Evolutionary conservation across 2,113 vertebrate species (phyloP), one percentile per base, ranked within the genome.

Genomic region (Verasper variegatus): DNA sequence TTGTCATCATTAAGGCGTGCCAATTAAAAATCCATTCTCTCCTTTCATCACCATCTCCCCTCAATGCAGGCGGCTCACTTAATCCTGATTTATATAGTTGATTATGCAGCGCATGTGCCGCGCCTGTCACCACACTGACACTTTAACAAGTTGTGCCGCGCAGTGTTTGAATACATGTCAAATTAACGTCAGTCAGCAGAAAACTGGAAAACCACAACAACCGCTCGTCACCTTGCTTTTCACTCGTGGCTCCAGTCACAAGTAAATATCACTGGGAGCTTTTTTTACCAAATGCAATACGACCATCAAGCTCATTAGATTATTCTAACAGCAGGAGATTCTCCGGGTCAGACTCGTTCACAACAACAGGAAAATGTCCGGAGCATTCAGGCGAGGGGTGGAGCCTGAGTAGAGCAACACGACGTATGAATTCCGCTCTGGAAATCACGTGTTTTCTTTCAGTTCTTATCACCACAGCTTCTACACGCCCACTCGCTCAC

Each of bases 111-210:
- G 3, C 52, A 0, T 68, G 67, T 52, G 67, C 51, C 47, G 0
- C 58, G 4, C 27, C 37, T n/a, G 66, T 21, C 68, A 10, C 61
- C 61, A 54, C 31, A 60, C 40, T 76, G 81, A 79, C 74, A 83
- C 57, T 75, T 64, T 45, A 71, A 83, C 76, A 69, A 68, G 81
- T 55, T 37, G 8, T 42, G n/a, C 13, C 51, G 18, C 37, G 66
- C 13, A 18, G 2, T 70, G 69, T 84, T 70, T 62, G 68, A 87
- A 82, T 68, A 58, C 51, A 1, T 27, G 82, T 86, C 84, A 88
- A 80, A 86, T 89, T 86, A 84, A 20, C 49, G 56, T 84, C 86
- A 66, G 27, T 73, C 76, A 74, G n/a, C 71, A 24, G 56, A 27
- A 37, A 27, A 60, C 37, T 54, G 62, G 69, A 64, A 64, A 31